phyloP scores from a whole-genome alignment of 2,113 vertebrate genomes.

The Turdus rufiventris region DNA sequence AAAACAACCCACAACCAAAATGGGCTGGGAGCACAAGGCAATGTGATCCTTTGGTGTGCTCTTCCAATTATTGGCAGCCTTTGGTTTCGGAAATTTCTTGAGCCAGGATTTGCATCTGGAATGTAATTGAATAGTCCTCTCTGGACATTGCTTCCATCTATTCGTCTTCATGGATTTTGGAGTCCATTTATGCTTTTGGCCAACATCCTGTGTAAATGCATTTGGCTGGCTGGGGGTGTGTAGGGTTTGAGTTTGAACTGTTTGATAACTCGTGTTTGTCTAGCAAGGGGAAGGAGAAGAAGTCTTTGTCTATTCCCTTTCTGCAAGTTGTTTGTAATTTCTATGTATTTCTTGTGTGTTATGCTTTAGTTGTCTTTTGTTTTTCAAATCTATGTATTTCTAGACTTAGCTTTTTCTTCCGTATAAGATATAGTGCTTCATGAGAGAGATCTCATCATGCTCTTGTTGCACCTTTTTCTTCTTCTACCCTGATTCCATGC shows the following conservation, averaged over 20 bases:
- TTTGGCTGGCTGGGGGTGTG: neutral
- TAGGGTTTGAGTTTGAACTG: neutral
- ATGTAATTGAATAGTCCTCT: neutral
- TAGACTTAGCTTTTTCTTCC: neutral
- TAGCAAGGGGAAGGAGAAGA: neutral
- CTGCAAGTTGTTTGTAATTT: neutral
- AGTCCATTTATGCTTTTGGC: neutral
- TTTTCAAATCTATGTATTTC: neutral
- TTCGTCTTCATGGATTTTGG: neutral
- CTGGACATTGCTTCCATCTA: neutral
- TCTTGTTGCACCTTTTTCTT: neutral
- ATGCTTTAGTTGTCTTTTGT: neutral
- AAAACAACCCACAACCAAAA: neutral
- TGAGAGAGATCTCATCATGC: neutral
- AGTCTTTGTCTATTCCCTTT: neutral
- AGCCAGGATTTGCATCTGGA: conserved; percentile 26
- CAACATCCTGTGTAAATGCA: neutral
- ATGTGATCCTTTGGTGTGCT: neutral
- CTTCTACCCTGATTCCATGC: neutral
- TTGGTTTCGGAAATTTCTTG: neutral
- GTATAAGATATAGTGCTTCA: neutral
- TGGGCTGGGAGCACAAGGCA: neutral
- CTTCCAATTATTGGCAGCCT: neutral
- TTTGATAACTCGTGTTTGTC: neutral
- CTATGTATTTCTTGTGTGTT: neutral